A percentile compares a stretch with the other conserved stretches of the same genome.
These are phyloP conservation scores for Diploptera punctata DNA, from an alignment of 2,888 invertebrate genomes.

Conservation along the genomic window DNA sequence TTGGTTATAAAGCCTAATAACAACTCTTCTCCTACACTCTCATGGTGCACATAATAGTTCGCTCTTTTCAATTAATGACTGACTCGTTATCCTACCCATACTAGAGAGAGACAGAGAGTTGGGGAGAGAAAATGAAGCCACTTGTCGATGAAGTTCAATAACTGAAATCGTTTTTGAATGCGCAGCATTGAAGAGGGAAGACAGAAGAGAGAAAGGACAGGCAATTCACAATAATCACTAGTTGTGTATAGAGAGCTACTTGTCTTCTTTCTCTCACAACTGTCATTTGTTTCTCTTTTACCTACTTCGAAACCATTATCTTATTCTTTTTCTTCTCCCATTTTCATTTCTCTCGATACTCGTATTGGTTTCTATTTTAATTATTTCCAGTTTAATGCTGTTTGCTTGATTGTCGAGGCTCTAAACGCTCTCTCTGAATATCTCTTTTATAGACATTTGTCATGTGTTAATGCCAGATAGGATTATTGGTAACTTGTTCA, in stretches of 20 bases:
- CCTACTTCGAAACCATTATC: too few species aligned
- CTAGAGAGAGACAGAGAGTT: neutral
- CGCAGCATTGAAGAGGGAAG: neutral
- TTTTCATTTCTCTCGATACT: too few species aligned
- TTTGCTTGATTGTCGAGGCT: too few species aligned
- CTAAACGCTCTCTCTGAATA: too few species aligned
- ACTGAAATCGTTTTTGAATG: constrained; percentile 29
- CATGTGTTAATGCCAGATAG: too few species aligned
- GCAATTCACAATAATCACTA: neutral
- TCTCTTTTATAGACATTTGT: too few species aligned
- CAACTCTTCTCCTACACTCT: neutral
- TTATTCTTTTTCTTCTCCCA: too few species aligned
- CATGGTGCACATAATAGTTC: constrained; percentile 3
- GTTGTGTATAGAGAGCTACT: neutral
- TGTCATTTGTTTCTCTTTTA: too few species aligned
- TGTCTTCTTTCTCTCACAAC: too few species aligned
- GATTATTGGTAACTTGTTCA: too few species aligned
- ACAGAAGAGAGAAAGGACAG: neutral
- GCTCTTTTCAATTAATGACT: constrained; percentile 28
- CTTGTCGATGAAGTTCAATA: constrained; percentile 34
- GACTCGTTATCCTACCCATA: constrained; percentile 10
- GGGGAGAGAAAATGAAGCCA: constrained; percentile 7
- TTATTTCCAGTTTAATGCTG: too few species aligned
- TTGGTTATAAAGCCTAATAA: constrained; percentile 7
- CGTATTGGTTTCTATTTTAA: too few species aligned